A percentile compares a stretch with the other conserved stretches of the same genome.
These are phyloP conservation scores for Tinea pellionella DNA, from an alignment of 2,888 invertebrate genomes.

Conservation along the genomic window DNA sequence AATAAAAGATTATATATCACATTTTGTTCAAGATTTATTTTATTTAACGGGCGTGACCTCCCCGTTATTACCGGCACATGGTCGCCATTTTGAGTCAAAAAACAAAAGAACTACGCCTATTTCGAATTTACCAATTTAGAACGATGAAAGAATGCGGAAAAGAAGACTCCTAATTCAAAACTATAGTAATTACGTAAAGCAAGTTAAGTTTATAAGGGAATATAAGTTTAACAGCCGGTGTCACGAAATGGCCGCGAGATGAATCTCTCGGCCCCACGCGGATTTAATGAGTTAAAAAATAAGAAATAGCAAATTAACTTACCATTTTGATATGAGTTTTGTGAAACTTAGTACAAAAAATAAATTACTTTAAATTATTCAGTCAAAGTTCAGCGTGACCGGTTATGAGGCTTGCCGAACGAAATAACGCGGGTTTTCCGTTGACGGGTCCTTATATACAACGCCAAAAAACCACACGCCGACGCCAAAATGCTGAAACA, in stretches of 20 bases:
- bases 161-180: conserved; percentile 1
- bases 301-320: conserved; percentile 30
- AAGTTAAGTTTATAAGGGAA: background rate
- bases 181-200: background rate
- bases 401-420: conserved; percentile 78
- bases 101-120: background rate
- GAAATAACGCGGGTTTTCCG: conserved; percentile 60
- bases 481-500: conserved; percentile 48
- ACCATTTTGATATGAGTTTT: conserved; percentile 63
- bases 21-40: too few species aligned
- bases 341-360: conserved; percentile 55
- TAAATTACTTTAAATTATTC: conserved; percentile 52
- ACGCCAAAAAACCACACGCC: conserved; percentile 50
- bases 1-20: too few species aligned
- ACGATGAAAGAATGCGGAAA: background rate
- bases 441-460: conserved; percentile 69
- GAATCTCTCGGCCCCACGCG: conserved; percentile 28
- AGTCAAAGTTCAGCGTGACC: conserved; percentile 72
- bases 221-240: background rate
- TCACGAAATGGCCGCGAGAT: conserved; percentile 41
- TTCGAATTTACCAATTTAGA: background rate
- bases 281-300: conserved; percentile 28
- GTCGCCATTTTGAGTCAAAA: conserved; percentile 22
- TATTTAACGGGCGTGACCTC: conserved; percentile 12
- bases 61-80: conserved; percentile 25